Evolutionary conservation across 2,113 vertebrate genomes (phyloP).

Genomic region (Otis tarda): DNA sequence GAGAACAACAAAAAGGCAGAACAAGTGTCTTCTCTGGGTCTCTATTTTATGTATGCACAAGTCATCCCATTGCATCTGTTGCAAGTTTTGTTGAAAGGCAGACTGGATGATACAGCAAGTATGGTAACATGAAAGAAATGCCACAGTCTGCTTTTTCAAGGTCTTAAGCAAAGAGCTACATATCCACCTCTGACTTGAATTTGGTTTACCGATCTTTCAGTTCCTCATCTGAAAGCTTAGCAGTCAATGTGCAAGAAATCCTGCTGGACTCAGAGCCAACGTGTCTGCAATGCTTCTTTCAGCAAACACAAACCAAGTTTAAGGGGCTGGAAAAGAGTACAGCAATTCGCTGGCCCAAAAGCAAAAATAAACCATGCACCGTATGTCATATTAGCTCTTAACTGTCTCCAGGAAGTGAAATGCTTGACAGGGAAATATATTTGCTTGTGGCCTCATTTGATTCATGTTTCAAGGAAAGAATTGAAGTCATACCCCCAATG

Average conservation of each 20-base stretch:
- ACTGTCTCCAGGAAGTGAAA: slow-evolving; percentile 51
- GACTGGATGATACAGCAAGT: not conserved
- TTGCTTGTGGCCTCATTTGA: slow-evolving; percentile 42
- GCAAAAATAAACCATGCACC: not conserved
- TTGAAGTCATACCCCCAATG: slow-evolving; percentile 47
- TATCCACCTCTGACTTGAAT: not conserved
- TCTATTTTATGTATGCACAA: not conserved
- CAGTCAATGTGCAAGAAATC: not conserved
- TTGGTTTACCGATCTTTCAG: not conserved
- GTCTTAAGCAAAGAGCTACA: not conserved
- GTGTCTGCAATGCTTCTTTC: slow-evolving; percentile 28
- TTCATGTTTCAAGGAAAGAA: slow-evolving; percentile 51
- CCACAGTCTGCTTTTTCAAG: not conserved
- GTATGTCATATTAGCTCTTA: slow-evolving; percentile 35
- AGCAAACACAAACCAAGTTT: slow-evolving; percentile 28
- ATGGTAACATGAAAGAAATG: not conserved
- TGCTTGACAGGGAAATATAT: slow-evolving; percentile 58
- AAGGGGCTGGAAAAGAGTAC: slow-evolving; percentile 16
- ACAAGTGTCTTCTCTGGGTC: not conserved
- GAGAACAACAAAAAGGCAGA: not conserved
- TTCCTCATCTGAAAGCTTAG: not conserved
- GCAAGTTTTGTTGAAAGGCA: not conserved
- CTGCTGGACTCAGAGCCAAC: not conserved
- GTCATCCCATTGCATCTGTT: not conserved
- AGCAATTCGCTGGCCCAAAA: not conserved